Conservation (phyloP, 2,888 invertebrate genomes). For the Calameuta idolon region DNA sequence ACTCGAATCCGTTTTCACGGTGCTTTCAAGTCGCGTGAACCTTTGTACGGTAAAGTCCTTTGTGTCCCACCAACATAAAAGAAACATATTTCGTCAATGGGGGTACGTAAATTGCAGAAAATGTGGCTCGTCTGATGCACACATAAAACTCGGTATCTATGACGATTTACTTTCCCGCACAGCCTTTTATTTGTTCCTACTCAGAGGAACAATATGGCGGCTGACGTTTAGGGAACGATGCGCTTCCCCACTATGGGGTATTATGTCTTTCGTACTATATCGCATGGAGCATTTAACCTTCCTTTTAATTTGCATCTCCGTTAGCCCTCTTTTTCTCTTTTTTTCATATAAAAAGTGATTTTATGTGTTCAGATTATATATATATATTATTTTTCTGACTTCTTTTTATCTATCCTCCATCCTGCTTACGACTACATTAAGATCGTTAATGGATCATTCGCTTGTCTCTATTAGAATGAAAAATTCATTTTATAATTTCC, state of each 20-base stretch:
- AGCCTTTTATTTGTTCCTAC: no score
- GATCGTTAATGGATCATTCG: no score
- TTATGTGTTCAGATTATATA: no score
- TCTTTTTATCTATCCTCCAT: no score
- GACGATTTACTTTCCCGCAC: not conserved
- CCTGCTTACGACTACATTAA: no score
- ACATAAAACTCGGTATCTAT: not conserved
- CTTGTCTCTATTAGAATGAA: no score
- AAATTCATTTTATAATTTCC: no score
- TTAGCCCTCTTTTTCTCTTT: not conserved
- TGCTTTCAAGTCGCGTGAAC: conserved; percentile 33
- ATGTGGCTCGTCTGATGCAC: conserved; percentile 27
- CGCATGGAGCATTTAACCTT: not conserved
- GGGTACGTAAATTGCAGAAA: conserved; percentile 31
- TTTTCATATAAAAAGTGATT: no score
- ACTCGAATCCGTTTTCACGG: conserved; percentile 23
- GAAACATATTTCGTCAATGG: conserved; percentile 26
- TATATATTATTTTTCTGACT: no score
- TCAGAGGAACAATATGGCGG: no score
- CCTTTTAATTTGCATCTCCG: not conserved
- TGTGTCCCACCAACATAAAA: conserved; percentile 32
- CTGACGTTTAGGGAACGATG: no score
- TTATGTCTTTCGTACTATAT: not conserved
- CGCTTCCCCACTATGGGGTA: no score
- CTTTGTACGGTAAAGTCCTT: conserved; percentile 28